Evolutionary conservation across 2,797 vertebrate species (phyloP).

Genomic region (Labeo calbasu): DNA sequence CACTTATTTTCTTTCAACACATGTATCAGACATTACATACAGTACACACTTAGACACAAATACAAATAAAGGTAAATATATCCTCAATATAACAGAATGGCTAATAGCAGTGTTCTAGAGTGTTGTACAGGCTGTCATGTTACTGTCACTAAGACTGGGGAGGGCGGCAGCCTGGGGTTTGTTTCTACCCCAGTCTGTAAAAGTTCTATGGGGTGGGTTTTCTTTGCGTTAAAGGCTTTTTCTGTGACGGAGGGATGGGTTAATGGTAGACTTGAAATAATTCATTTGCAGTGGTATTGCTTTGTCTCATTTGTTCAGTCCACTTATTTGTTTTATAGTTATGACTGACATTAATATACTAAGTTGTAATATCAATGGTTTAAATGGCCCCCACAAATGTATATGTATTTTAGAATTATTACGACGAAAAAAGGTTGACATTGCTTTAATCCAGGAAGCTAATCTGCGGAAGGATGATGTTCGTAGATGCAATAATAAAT

Average conservation of each 20-base stretch:
- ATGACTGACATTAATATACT: background rate
- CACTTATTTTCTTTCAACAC: no score
- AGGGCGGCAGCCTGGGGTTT: background rate
- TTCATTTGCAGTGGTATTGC: no score
- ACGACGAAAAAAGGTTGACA: background rate
- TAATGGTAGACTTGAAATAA: background rate
- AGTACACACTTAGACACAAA: no score
- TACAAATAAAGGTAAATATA: no score
- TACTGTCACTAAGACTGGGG: background rate
- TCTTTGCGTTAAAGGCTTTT: background rate
- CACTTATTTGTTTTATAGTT: background rate
- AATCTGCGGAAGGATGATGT: slow-evolving; percentile 15
- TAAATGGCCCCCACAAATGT: slow-evolving; percentile 4
- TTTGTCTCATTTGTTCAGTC: background rate
- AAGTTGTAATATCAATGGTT: background rate
- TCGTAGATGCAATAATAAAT: slow-evolving; percentile 18
- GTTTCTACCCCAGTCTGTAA: background rate
- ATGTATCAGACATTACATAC: no score
- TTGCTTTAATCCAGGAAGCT: slow-evolving; percentile 16
- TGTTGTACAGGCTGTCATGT: background rate
- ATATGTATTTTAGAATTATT: background rate
- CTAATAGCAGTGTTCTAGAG: background rate
- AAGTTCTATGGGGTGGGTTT: background rate
- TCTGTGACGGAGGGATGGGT: background rate
- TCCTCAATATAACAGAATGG: background rate